Evolutionary conservation across 2,797 vertebrate species (phyloP), one percentile per base, ranked within the genome.

Genomic region (Hyperoplus lanceolatus): DNA sequence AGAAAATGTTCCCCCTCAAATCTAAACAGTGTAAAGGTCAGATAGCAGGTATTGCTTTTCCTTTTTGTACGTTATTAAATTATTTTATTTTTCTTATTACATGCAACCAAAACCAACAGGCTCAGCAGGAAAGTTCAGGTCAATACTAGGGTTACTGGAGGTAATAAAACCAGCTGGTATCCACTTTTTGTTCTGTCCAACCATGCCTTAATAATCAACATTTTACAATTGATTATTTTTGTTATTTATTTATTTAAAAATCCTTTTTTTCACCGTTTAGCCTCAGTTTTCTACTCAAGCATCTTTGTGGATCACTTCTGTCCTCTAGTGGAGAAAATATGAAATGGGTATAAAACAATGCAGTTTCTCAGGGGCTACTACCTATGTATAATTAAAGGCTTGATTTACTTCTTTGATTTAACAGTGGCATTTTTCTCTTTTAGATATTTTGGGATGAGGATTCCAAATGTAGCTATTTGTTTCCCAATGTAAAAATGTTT

Each of bases 271-370:
- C 36, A 29, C 51, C 16, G 14, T 58, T 6, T 1, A 2, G 13
- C 42, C 13, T 9, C 50, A 59, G n/a, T 53, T 48, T 59, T 14
- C 36, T 66, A 41, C 46, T 63, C 21, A 4, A 3, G 55, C 38
- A 1, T 48, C 48, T 5, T 10, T 74, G 18, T 86, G 75, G 90
- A 88, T 87, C 62, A 0, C 70, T 90, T 89, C 87, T 92, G 88
- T 45, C 84, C 85, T 91, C 91, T 90, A 77, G 87, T 91, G 92
- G 91, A 67, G 8, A 46, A 29, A 51, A 66, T 18, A 16, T 13
- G 53, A 62, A 69, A 55, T 62, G 0, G 21, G 16, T 10, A 1
- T 11, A 73, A 54, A 68, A 36, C 6, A 21, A 57, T 5, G 6
- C 6, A 49, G 29, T 21, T 57, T 13, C 54, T 11, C 7, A 64